Conservation (phyloP, 2,888 invertebrate species). For the Idaea straminata region DNA sequence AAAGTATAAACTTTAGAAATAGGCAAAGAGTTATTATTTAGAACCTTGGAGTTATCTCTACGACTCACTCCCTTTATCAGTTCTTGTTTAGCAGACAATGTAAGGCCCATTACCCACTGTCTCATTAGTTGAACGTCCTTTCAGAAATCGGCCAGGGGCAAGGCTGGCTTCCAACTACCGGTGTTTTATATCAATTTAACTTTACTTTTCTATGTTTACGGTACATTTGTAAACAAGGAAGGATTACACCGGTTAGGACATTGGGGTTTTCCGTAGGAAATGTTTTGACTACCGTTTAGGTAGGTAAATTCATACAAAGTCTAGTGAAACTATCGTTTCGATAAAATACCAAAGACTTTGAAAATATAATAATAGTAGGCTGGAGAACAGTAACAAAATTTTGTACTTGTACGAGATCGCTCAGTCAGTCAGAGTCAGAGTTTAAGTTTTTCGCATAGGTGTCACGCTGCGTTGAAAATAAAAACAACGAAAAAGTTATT, state of each 20-base stretch:
- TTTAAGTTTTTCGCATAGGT: no score
- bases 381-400: no score
- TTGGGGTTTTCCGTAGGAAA: neutral
- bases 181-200: neutral
- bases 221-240: neutral
- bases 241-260: neutral
- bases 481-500: no score
- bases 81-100: neutral
- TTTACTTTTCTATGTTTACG: neutral
- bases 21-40: neutral
- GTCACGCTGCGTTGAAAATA: no score
- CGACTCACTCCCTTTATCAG: neutral
- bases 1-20: no score
- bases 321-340: no score
- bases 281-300: neutral
- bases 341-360: no score
- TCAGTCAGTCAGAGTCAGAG: no score
- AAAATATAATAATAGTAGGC: no score
- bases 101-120: neutral
- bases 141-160: neutral
- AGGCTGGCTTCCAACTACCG: neutral
- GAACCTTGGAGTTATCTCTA: neutral
- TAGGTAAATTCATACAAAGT: neutral
- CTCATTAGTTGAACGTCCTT: conserved; percentile 1
- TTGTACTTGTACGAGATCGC: no score